Evolutionary conservation across 2,797 vertebrate genomes (phyloP), one percentile per base, ranked within the genome.

Genomic region (Xenentodon cancila): DNA sequence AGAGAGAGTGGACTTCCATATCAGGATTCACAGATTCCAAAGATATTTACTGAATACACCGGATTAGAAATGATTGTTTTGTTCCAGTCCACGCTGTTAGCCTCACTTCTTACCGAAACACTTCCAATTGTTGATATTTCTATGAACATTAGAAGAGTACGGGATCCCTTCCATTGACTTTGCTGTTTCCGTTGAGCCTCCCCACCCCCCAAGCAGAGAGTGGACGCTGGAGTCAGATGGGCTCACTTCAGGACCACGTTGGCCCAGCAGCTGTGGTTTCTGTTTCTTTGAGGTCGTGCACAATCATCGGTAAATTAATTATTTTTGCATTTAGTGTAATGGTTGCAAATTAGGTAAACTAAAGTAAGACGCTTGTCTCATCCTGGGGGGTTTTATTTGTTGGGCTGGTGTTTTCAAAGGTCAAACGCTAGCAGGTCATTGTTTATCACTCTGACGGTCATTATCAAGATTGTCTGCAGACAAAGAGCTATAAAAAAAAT

Each of bases 401-500:
- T 65, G 56, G 63, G 51, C 57, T 46, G 53, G 42, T 64, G 53
- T 73, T 79, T 77, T 75, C 61, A 75, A 75, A 86, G 87, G 88
- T 85, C 81, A 88, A 76, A 83, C 60, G 27, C 65, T 54, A 74
- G 72, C 77, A 76, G 30, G 71, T 84, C 70, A 64, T 59, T 80
- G 78, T 86, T 85, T 83, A 82, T 84, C 82, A 76, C 67, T 70
- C 48, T 45, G 20, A 73, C 59, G 51, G 77, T 86, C 67, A 72
- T 86, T 78, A 79, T 80, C 59, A 65, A 79, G 78, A 90, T 77
- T 12, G 63, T 59, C 83, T 44, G 59, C 45, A n/a, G 84, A 84
- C 83, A 83, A 86, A 68, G 77, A 75, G 81, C 88, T 71, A 82
- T 85, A 86, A 83, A 89, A n/a, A 88, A 75, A 86, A 73, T 75